phyloP scores from a whole-genome alignment of 2,888 invertebrate species.

The Drosophila acutilabella region DNA sequence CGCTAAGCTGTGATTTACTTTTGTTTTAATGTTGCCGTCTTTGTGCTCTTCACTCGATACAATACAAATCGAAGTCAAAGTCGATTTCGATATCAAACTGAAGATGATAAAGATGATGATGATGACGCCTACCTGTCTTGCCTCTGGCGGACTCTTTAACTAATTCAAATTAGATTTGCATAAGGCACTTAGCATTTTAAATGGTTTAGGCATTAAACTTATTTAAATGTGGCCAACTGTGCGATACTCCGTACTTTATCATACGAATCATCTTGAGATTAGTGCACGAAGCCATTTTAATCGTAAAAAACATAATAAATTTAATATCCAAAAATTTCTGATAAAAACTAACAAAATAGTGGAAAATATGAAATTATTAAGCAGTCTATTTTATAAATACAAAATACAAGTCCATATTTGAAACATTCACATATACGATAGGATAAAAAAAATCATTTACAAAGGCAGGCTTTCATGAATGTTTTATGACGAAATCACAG shows the following conservation, averaged over 20 bases:
- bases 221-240: not conserved
- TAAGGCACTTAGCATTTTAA: conserved; percentile 45
- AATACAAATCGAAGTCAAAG: conserved; percentile 52
- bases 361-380: no score
- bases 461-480: no score
- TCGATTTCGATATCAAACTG: conserved; percentile 53
- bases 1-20: conserved; percentile 84
- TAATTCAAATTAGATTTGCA: conserved; percentile 73
- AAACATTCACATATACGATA: no score
- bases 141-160: conserved; percentile 44
- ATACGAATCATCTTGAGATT: no score
- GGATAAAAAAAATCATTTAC: no score
- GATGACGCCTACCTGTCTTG: conserved; percentile 70
- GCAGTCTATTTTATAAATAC: no score
- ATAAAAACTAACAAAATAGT: no score
- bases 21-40: conserved; percentile 82
- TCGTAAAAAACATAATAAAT: no score
- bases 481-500: no score
- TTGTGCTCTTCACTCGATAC: conserved; percentile 62
- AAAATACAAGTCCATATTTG: no score
- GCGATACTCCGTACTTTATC: conserved; percentile 5
- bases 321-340: no score
- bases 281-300: no score
- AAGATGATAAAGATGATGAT: conserved; percentile 41
- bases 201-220: conserved; percentile 2